Conservation (phyloP, 2,888 invertebrate genomes). For the Lamellibrachia satsuma region DNA sequence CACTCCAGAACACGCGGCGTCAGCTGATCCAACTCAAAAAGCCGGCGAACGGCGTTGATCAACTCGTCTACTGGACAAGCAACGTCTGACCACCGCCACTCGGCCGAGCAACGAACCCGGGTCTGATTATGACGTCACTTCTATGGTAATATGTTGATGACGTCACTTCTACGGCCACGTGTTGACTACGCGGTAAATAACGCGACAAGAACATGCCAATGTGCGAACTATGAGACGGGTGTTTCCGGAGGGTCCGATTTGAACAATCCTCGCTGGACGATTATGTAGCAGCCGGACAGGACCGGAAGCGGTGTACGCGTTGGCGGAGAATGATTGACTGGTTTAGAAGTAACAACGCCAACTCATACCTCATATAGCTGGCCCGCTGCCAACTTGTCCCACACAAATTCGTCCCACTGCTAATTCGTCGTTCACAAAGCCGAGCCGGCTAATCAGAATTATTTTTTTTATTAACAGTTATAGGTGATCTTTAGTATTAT, state of each 20-base stretch:
- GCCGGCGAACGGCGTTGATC: not conserved
- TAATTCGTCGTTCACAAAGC: not conserved
- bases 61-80: constrained; percentile 9
- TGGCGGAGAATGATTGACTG: not conserved
- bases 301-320: not conserved
- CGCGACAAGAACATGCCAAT: not conserved
- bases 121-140: not conserved
- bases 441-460: not conserved
- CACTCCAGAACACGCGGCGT: not conserved
- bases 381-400: not conserved
- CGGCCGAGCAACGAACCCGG: not conserved
- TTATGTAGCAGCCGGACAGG: not conserved
- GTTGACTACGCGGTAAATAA: not conserved
- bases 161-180: not conserved
- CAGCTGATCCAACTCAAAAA: not conserved
- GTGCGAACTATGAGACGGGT: not conserved
- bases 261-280: not conserved
- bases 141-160: not conserved
- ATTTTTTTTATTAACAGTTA: not conserved
- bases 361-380: not conserved
- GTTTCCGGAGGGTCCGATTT: not conserved
- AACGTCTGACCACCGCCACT: not conserved
- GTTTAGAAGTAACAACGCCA: not conserved
- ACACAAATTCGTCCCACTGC: not conserved
- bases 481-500: not conserved